Evolutionary conservation across 2,113 vertebrate species (phyloP).

Genomic region (Arvicanthis niloticus): DNA sequence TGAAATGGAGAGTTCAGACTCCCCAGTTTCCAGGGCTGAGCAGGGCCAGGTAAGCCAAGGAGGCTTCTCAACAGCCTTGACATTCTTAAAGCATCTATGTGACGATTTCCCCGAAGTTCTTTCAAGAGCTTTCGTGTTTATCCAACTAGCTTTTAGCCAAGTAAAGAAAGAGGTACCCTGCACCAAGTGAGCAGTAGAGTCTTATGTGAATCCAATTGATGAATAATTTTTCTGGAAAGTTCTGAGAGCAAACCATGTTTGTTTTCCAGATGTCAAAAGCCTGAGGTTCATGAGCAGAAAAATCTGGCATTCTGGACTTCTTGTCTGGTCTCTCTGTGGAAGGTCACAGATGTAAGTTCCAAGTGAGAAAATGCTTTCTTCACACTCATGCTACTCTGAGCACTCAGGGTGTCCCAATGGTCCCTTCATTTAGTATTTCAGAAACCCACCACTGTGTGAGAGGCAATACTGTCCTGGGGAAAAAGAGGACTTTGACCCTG

Average conservation of each 20-base stretch:
- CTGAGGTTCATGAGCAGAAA: conserved; percentile 77
- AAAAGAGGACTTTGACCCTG: conserved; percentile 64
- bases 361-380: conserved; percentile 82
- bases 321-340: conserved; percentile 78
- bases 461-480: conserved; percentile 64
- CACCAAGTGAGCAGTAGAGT: conserved; percentile 79
- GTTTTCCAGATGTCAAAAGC: conserved; percentile 89
- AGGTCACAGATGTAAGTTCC: conserved; percentile 77
- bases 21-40: background rate
- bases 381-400: conserved; percentile 60
- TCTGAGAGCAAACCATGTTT: conserved; percentile 84
- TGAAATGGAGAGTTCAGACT: conserved; percentile 22
- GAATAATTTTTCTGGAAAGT: conserved; percentile 85
- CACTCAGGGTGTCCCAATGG: conserved; percentile 54
- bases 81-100: conserved; percentile 71
- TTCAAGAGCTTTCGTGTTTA: conserved; percentile 82
- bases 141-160: conserved; percentile 83
- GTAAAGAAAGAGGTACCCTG: conserved; percentile 82
- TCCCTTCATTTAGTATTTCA: conserved; percentile 67
- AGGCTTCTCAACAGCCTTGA: conserved; percentile 76
- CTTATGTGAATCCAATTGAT: conserved; percentile 84
- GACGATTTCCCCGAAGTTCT: conserved; percentile 82
- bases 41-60: conserved; percentile 63
- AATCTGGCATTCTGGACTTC: conserved; percentile 71
- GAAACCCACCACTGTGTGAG: conserved; percentile 62